Evolutionary conservation across 1,140 invertebrate species (phyloP).

Genomic region (Asobara japonica): DNA sequence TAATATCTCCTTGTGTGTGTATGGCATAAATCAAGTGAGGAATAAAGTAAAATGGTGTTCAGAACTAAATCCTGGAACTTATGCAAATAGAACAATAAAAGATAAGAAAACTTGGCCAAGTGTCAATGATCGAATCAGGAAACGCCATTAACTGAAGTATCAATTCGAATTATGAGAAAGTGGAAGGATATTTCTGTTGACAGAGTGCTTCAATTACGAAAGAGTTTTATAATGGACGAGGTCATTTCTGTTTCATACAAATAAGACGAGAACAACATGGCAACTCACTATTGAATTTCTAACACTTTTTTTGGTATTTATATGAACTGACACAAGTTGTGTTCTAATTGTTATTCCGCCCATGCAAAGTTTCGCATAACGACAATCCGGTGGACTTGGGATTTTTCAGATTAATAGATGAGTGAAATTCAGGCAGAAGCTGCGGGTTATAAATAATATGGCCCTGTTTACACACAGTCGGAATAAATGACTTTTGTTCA

Average conservation of each 20-base stretch:
- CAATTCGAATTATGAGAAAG: background rate
- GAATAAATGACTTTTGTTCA: no score
- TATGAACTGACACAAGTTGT: background rate
- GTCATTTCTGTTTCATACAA: background rate
- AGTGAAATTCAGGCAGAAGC: background rate
- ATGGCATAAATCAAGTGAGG: background rate
- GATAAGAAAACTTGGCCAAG: background rate
- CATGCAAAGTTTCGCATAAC: background rate
- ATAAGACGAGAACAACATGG: background rate
- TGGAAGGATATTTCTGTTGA: background rate
- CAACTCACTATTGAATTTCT: no score
- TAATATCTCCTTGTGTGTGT: background rate
- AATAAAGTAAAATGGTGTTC: background rate
- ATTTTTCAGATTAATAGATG: background rate
- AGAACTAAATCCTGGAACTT: no score
- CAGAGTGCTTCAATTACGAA: background rate
- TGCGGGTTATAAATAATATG: no score
- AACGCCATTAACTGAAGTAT: background rate
- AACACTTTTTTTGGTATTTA: no score
- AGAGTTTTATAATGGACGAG: background rate
- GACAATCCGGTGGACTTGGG: background rate
- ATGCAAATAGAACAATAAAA: background rate
- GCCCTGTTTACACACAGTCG: no score
- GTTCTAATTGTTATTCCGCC: no score
- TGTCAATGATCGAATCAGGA: background rate